phyloP scores from a whole-genome alignment of 2,888 invertebrate genomes.

The Palloptera scutellata region DNA sequence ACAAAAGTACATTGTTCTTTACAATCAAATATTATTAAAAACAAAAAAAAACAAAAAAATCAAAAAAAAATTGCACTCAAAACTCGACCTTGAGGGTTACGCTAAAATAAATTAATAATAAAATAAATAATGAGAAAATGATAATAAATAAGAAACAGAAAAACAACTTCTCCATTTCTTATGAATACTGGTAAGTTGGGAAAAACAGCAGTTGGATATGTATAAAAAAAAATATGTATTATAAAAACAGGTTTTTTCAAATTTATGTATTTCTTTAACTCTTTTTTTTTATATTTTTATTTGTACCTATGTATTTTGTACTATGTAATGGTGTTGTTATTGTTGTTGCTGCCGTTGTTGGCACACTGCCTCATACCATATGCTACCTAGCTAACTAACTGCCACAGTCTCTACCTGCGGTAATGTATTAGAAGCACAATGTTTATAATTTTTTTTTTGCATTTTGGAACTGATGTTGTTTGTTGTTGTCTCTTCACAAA shows the following conservation, averaged over 20 bases:
- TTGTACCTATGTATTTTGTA: neutral
- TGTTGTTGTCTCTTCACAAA: too few relatives aligned
- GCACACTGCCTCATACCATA: conserved; percentile 51
- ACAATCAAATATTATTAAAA: conserved; percentile 17
- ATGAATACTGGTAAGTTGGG: neutral
- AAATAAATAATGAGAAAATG: neutral
- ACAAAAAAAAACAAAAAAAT: conserved; percentile 21
- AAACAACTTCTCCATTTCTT: neutral
- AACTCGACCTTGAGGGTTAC: conserved; percentile 51
- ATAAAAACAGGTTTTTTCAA: neutral
- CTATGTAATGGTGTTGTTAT: conserved; percentile 18
- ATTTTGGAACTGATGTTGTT: too few relatives aligned
- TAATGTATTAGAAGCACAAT: too few relatives aligned
- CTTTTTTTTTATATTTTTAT: too few relatives aligned
- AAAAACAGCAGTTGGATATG: too few relatives aligned
- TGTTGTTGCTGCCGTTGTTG: conserved; percentile 17
- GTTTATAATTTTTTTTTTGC: too few relatives aligned
- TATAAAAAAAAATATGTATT: neutral
- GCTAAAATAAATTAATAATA: neutral
- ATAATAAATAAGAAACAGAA: neutral
- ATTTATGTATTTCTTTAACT: neutral
- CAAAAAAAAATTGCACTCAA: conserved; percentile 49
- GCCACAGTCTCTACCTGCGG: too few relatives aligned
- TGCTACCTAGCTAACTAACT: conserved; percentile 50
- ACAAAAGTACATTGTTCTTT: neutral